Base-by-base conservation (phyloP, 2,797 vertebrate species). In the Linurgus olivaceus region DNA sequence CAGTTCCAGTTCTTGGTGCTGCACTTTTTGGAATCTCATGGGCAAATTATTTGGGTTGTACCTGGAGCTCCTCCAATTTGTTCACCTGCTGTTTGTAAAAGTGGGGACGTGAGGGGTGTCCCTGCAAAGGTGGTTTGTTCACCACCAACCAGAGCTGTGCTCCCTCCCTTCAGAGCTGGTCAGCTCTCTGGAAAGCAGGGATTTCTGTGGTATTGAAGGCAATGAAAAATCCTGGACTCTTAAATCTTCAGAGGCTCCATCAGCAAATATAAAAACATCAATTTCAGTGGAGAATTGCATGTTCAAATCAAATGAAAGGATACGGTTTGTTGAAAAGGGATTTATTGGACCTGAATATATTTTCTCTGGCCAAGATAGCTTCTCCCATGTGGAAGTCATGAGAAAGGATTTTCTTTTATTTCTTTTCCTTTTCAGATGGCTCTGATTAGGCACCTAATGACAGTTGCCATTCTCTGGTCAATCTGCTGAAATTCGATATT, bases 401-500 rank as follows among this genome's bases (percentile, higher is more conserved):
- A 97, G 87, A 84, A 84, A 95, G 87, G 81, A 68, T 37, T 95
- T 94, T 93, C 50, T 90, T 79, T 76, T 81, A 90, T 38, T 87
- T 90, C 86, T 78, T 92, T 95, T 73, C 68, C 83, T 90, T 95
- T 96, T 96, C 93, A 93, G 68, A 86, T 90, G 86, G 65, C 88
- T 96, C 40, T 97, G 95, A 96, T 97, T 96, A 96, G 96, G 37
- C 86, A 18, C 84, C 94, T 97, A 97, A 97, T 97, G 96, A 94
- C 92, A 95, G 79, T 74, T 94, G 84, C 96, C 83, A 94, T 97
- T 97, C 91, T 96, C 87, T 95, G 94, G 93, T 96, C 97, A 97
- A 97, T 97, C 96, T 97, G 90, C 96, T 97, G 86, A 97, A 96
- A 97, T 96, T 94, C 89, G 62, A 93, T 86, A 80, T 96, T 94